Evolutionary conservation across 2,113 vertebrate genomes (phyloP).

Genomic region (Brienomyrus brachyistius): DNA sequence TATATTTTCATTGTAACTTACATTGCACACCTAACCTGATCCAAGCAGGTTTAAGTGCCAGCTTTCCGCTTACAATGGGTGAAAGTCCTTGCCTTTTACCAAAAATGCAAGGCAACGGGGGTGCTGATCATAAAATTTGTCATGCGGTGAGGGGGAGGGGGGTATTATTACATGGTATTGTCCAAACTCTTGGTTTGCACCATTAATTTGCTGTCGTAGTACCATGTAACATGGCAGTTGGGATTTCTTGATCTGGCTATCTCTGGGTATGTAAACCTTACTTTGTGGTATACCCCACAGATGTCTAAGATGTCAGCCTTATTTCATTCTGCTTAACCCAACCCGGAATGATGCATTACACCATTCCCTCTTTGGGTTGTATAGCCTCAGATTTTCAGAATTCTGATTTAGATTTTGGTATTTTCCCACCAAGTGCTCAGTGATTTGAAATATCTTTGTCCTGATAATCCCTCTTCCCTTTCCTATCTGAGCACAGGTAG

Average conservation of each 20-base stretch:
- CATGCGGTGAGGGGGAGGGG: neutral
- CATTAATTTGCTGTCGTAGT: neutral
- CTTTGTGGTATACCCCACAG: neutral
- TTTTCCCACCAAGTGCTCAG: neutral
- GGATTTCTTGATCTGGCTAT: neutral
- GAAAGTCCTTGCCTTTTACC: neutral
- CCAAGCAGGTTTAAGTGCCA: neutral
- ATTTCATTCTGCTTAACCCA: neutral
- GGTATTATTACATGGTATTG: neutral
- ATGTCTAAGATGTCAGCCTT: neutral
- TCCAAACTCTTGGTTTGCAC: neutral
- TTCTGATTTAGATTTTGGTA: neutral
- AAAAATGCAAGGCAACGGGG: neutral
- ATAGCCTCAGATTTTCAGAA: neutral
- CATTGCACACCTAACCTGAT: neutral
- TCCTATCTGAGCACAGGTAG: constrained; percentile 64
- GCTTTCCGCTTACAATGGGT: neutral
- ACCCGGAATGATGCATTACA: neutral
- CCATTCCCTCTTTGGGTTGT: neutral
- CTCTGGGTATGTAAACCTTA: neutral
- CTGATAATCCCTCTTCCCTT: neutral
- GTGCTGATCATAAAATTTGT: neutral
- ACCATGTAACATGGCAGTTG: neutral
- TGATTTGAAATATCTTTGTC: neutral
- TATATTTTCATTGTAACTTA: neutral